These are phyloP conservation scores for Galeopterus variegatus DNA, from an alignment of 2,113 vertebrate genomes.

Conservation along the genomic window DNA sequence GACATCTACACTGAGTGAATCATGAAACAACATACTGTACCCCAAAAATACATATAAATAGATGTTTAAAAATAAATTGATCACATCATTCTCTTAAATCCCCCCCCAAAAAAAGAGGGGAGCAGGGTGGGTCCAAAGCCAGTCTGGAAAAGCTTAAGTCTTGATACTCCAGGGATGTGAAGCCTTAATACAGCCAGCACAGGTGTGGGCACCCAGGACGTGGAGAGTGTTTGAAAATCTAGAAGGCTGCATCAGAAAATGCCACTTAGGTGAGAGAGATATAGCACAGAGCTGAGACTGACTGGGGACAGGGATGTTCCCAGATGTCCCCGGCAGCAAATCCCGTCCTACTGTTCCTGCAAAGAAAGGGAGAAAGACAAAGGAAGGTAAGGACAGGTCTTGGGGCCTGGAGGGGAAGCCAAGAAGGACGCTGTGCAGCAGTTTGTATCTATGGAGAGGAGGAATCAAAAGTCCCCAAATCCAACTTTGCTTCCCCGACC, in stretches of 20 bases:
- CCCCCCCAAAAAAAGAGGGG: not conserved
- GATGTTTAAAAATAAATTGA: too few relatives aligned
- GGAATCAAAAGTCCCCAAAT: too few relatives aligned
- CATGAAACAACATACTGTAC: too few relatives aligned
- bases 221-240: not conserved
- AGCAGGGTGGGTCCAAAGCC: not conserved
- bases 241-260: not conserved
- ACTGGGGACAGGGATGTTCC: not conserved
- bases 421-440: not conserved
- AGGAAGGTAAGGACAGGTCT: not conserved
- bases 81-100: too few relatives aligned
- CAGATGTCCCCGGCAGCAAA: not conserved
- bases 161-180: accelerated
- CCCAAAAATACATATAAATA: too few relatives aligned
- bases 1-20: not conserved
- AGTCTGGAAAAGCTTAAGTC: not conserved
- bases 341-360: not conserved
- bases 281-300: not conserved
- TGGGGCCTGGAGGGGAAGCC: too few relatives aligned
- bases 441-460: not conserved
- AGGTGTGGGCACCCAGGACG: not conserved
- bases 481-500: not conserved
- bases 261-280: not conserved
- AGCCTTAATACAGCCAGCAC: not conserved
- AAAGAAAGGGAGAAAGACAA: not conserved